phyloP scores from a whole-genome alignment of 2,888 invertebrate genomes.

The Thecocarcelia acutangulata region DNA sequence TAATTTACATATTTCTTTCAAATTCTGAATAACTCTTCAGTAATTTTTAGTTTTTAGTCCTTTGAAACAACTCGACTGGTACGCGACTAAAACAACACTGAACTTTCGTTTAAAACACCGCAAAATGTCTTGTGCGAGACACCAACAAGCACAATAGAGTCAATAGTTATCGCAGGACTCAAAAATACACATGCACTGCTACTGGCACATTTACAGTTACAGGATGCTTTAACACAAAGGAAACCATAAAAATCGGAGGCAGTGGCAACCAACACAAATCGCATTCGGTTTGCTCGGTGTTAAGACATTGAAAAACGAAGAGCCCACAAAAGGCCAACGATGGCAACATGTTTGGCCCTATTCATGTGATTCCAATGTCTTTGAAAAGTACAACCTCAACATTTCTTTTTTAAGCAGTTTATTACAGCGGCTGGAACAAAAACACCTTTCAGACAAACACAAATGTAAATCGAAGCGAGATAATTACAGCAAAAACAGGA shows the following conservation, averaged over 20 bases:
- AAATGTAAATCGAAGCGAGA: constrained; percentile 46
- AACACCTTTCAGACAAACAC: constrained; percentile 1
- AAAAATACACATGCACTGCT: constrained; percentile 9
- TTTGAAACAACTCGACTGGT: constrained; percentile 61
- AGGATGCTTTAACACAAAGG: constrained; percentile 55
- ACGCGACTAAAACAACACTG: constrained; percentile 67
- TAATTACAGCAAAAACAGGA: constrained; percentile 15
- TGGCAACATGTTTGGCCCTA: constrained; percentile 36
- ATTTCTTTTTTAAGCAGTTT: constrained; percentile 18
- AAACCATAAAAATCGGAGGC: constrained; percentile 42
- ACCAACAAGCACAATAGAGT: constrained; percentile 22
- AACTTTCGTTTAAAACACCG: constrained; percentile 52
- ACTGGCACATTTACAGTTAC: constrained; percentile 7
- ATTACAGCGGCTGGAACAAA: constrained; percentile 21
- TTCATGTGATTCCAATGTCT: neutral
- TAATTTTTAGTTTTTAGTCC: constrained; percentile 30
- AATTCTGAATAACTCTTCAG: neutral
- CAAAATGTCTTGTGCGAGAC: constrained; percentile 50
- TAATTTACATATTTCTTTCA: constrained; percentile 29
- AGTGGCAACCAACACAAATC: constrained; percentile 40
- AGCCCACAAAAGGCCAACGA: constrained; percentile 53
- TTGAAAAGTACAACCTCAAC: constrained; percentile 2
- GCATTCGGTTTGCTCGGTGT: constrained; percentile 40
- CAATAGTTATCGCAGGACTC: constrained; percentile 28
- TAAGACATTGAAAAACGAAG: constrained; percentile 66